Base-by-base conservation (phyloP, 2,113 vertebrate species). In the Melanocharis versteri region DNA sequence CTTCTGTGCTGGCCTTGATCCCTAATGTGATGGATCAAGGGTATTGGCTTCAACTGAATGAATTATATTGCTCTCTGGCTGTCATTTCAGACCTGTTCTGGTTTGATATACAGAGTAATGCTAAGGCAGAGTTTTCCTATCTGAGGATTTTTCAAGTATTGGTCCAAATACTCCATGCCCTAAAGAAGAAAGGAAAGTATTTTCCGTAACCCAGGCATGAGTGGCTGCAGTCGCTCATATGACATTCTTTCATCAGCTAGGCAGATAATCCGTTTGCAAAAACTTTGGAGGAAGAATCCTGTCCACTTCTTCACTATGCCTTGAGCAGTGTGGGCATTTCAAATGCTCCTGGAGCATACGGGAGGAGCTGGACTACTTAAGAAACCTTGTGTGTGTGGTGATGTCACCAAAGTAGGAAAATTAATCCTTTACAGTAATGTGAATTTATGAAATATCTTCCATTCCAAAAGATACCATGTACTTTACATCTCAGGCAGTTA, bases 121-220 rank as follows among this genome's bases (percentile, higher is more conserved):
- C 44, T 82, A 68, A 94, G 16, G 39, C 16, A 75, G 77, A 78
- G 33, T 72, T 93, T 90, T 85, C 40, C 48, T 72, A 3, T 72
- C 44, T 56, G 61, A 90, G 13, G 45, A 86, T 77, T 85, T 88
- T 88, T 87, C 24, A 76, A 37, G n/a, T 65, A 26, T 54, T 86
- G 20, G 10, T 86, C n/a, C 54, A 88, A 86, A 83, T 39, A 28
- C 22, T 73, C 14, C 13, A 31, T 86, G 54, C 16, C 53, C 28
- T 47, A 39, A 20, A 68, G 54, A 85, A 42, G n/a, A 87, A 91
- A 80, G 15, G 6, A 88, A 61, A 56, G 4, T 42, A n/a, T 69
- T 75, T 92, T 79, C 53, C 6, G 2, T 86, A 61, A 60, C 7
- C 69, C 56, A 87, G 28, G 45, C 2, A 5, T 40, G 53, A 72